Evolutionary conservation across 2,113 vertebrate species (phyloP).

Genomic region (Malurus elegans): DNA sequence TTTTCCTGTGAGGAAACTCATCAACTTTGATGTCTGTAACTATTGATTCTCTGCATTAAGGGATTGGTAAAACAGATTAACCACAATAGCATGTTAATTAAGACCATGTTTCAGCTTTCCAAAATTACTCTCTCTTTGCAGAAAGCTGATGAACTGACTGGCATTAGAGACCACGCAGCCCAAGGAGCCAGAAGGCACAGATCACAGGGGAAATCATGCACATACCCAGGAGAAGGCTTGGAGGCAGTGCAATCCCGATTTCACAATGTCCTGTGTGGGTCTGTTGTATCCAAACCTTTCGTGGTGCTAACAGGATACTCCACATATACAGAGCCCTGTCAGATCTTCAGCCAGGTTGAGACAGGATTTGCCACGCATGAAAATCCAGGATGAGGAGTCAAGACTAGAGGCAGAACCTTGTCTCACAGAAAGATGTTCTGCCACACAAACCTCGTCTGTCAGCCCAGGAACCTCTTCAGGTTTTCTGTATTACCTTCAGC

Average conservation of each 20-base stretch:
- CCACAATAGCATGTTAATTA: conserved; percentile 67
- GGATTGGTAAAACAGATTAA: conserved; percentile 66
- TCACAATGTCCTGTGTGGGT: background rate
- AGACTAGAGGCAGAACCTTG: background rate
- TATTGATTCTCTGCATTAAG: conserved; percentile 66
- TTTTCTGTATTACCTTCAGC: background rate
- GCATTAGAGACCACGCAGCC: background rate
- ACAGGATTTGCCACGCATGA: background rate
- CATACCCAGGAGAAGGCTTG: background rate
- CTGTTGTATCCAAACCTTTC: background rate
- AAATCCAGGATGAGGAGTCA: background rate
- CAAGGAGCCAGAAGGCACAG: background rate
- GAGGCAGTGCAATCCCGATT: background rate
- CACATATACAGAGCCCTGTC: background rate
- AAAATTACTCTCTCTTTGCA: conserved; percentile 32
- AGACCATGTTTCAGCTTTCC: conserved; percentile 59
- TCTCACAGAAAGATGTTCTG: background rate
- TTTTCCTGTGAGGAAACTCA: conserved; percentile 53
- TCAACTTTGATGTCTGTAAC: conserved; percentile 67
- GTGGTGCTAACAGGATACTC: background rate
- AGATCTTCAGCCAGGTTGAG: background rate
- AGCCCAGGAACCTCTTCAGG: background rate
- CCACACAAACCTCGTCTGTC: background rate
- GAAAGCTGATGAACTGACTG: conserved; percentile 38
- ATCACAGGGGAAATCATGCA: background rate